These are phyloP conservation scores for Ovibos moschatus DNA, from an alignment of 2,113 vertebrate species.

Conservation along the genomic window DNA sequence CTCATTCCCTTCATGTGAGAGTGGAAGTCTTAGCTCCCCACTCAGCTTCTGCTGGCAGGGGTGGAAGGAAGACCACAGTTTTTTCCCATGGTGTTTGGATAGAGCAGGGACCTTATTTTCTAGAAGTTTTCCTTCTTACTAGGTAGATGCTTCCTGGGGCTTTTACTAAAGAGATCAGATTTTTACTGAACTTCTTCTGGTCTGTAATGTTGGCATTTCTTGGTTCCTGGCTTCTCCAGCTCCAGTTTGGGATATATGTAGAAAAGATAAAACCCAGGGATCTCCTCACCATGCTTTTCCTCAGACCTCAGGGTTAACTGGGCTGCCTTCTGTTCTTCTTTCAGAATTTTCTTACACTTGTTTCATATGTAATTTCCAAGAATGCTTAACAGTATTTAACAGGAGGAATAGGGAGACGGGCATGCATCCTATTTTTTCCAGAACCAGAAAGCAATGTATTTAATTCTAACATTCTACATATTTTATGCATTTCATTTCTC, in stretches of 20 bases:
- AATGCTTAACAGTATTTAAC: not conserved
- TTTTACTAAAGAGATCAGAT: not conserved
- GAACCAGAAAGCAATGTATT: not conserved
- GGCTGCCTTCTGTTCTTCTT: not conserved
- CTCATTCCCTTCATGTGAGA: not conserved
- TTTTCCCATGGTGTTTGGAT: not conserved
- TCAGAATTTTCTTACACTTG: not conserved
- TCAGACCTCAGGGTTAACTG: not conserved
- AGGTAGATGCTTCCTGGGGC: not conserved
- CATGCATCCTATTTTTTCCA: not conserved
- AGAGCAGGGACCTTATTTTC: not conserved
- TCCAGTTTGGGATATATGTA: not conserved
- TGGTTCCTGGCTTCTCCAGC: not conserved
- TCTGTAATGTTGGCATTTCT: not conserved
- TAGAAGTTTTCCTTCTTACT: not conserved
- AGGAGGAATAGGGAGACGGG: not conserved
- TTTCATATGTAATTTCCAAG: not conserved
- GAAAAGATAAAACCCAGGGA: not conserved
- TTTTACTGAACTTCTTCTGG: not conserved
- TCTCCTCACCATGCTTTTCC: not conserved
- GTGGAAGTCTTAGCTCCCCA: not conserved
- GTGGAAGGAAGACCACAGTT: not conserved
- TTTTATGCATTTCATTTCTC: not conserved
- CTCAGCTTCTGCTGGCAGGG: not conserved
- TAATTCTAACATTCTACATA: not conserved